Conservation (phyloP, 2,888 invertebrate genomes). For the Chloroclysta siterata region DNA sequence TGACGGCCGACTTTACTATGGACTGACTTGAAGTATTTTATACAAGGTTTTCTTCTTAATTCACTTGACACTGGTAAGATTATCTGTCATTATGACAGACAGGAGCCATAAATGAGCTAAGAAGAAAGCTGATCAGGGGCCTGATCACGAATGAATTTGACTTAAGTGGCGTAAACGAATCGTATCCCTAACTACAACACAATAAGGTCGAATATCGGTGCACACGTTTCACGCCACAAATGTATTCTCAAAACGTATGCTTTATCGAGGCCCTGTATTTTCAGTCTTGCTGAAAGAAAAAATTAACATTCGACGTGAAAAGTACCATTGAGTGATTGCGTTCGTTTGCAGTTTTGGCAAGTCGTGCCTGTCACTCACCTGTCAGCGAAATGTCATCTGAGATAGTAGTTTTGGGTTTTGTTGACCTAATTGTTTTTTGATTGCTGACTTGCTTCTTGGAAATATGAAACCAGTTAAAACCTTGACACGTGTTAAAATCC, state of each 20-base stretch:
- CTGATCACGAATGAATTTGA: too few species aligned
- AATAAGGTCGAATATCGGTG: too few species aligned
- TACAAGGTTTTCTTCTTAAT: too few species aligned
- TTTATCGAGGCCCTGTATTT: slow-evolving; percentile 10
- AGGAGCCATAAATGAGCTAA: too few species aligned
- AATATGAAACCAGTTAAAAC: background rate
- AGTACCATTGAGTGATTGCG: slow-evolving; percentile 32
- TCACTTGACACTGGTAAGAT: too few species aligned
- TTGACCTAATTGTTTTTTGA: slow-evolving; percentile 28
- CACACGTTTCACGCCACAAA: background rate
- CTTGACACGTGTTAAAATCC: too few species aligned
- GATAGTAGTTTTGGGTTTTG: slow-evolving; percentile 9
- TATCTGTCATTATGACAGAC: too few species aligned
- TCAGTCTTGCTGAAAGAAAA: slow-evolving; percentile 29
- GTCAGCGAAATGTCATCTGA: slow-evolving; percentile 24
- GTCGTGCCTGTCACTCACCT: slow-evolving; percentile 25
- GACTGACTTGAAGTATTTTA: too few species aligned
- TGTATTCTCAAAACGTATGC: slow-evolving; percentile 6
- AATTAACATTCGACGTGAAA: slow-evolving; percentile 31
- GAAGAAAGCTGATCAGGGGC: too few species aligned
- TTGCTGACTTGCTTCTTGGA: slow-evolving; percentile 5
- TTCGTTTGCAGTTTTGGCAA: slow-evolving; percentile 34
- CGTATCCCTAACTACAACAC: too few species aligned
- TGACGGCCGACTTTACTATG: too few species aligned
- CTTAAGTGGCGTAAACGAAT: too few species aligned